Conservation (phyloP, 2,797 vertebrate species). For the Buceros bicornis region DNA sequence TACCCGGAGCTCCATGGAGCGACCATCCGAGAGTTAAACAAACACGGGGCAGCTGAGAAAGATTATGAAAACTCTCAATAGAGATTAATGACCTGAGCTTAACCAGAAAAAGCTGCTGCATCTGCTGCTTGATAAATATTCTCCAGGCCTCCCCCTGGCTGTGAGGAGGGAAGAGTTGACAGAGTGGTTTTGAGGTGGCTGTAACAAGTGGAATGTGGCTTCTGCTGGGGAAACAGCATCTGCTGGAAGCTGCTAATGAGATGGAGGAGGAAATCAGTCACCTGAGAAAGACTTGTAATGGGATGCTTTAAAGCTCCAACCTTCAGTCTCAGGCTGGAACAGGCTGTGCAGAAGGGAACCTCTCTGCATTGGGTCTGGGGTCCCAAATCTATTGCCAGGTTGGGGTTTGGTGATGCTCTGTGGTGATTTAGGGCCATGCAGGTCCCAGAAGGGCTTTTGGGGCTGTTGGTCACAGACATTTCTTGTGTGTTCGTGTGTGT, state of each 20-base stretch:
- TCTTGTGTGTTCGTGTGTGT: background rate
- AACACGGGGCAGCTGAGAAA: conserved; percentile 4
- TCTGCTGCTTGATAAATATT: conserved; percentile 33
- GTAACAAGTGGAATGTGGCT: conserved; percentile 2
- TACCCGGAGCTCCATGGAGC: background rate
- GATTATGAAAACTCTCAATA: background rate
- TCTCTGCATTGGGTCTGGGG: background rate
- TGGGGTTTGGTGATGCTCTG: background rate
- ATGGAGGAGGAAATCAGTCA: conserved; percentile 20
- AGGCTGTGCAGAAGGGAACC: background rate
- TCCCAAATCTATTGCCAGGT: background rate
- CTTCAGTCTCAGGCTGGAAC: background rate
- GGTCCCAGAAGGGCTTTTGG: background rate
- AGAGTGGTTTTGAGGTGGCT: background rate
- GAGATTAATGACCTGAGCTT: conserved; percentile 50
- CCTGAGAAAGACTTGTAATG: conserved; percentile 3
- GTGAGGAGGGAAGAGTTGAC: background rate
- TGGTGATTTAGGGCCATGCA: background rate
- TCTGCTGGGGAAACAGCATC: conserved; percentile 31
- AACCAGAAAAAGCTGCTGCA: conserved; percentile 2
- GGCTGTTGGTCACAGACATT: background rate
- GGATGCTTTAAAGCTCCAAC: background rate
- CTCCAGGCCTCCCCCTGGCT: background rate
- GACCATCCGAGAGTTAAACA: conserved; percentile 18
- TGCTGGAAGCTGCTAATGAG: background rate